phyloP scores from a whole-genome alignment of 2,113 vertebrate species.

The Odocoileus virginianus region DNA sequence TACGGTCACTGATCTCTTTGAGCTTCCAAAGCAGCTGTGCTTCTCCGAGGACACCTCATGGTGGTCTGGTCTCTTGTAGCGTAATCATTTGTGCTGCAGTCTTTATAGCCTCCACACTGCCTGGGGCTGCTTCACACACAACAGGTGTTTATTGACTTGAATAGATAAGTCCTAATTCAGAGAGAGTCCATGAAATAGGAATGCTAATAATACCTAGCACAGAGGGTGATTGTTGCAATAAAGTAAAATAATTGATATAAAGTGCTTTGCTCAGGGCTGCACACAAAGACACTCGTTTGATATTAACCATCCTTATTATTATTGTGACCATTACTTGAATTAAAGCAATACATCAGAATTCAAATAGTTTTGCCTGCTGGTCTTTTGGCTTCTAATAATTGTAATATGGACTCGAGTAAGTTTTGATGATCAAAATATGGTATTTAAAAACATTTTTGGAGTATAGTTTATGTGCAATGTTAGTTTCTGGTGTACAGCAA shows the following conservation, averaged over 20 bases:
- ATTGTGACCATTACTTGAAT: neutral
- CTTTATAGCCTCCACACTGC: neutral
- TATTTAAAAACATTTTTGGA: neutral
- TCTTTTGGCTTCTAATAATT: neutral
- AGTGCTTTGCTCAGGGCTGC: neutral
- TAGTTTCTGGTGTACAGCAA: neutral
- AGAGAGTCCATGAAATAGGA: neutral
- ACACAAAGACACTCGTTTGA: neutral
- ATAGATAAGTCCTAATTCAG: neutral
- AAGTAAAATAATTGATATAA: neutral
- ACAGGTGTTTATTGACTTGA: neutral
- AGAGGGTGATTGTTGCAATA: neutral
- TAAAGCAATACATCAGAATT: neutral
- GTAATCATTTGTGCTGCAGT: neutral
- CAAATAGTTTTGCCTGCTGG: neutral
- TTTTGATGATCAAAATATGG: neutral
- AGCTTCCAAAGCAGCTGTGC: neutral
- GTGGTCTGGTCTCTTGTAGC: neutral
- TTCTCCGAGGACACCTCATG: neutral
- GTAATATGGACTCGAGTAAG: neutral
- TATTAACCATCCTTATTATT: neutral
- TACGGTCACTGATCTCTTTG: neutral
- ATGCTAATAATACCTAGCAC: neutral
- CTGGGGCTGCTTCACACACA: neutral
- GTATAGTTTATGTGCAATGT: neutral